Evolutionary conservation across 2,797 vertebrate species (phyloP).

Genomic region (Aythya fuligula): DNA sequence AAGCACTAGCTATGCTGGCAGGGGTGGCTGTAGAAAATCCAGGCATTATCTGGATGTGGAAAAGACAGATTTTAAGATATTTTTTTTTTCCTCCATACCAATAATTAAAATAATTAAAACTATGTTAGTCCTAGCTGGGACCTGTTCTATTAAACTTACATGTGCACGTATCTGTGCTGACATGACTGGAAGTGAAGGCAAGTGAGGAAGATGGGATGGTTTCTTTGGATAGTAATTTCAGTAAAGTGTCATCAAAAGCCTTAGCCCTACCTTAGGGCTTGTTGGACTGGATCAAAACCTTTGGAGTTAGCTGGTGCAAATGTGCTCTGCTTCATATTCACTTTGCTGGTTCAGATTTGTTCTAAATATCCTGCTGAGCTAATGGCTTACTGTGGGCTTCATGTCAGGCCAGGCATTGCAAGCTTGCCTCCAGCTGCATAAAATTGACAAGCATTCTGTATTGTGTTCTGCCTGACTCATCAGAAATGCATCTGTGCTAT

Average conservation of each 20-base stretch:
- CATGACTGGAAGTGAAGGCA: neutral
- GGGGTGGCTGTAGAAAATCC: neutral
- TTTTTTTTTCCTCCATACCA: neutral
- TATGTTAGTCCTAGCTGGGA: neutral
- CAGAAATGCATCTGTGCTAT: neutral
- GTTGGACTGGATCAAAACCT: neutral
- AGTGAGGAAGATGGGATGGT: neutral
- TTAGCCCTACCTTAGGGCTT: neutral
- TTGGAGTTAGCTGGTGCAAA: neutral
- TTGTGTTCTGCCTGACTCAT: neutral
- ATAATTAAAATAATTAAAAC: neutral
- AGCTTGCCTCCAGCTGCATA: neutral
- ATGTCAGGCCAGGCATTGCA: neutral
- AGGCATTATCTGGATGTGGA: rapidly evolving
- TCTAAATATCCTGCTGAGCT: neutral
- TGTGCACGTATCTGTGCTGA: rapidly evolving
- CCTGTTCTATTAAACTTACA: neutral
- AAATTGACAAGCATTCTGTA: neutral
- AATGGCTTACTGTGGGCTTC: neutral
- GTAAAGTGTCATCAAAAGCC: neutral
- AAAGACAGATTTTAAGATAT: neutral
- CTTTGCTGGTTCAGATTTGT: neutral
- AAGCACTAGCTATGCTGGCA: neutral
- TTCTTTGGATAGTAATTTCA: neutral
- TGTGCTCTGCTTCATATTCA: neutral